Percentiles rank a stretch among this genome's conserved stretches.
Evolutionary conservation across 2,113 vertebrate species (phyloP).

Genomic region (Triplophysa rosa): DNA sequence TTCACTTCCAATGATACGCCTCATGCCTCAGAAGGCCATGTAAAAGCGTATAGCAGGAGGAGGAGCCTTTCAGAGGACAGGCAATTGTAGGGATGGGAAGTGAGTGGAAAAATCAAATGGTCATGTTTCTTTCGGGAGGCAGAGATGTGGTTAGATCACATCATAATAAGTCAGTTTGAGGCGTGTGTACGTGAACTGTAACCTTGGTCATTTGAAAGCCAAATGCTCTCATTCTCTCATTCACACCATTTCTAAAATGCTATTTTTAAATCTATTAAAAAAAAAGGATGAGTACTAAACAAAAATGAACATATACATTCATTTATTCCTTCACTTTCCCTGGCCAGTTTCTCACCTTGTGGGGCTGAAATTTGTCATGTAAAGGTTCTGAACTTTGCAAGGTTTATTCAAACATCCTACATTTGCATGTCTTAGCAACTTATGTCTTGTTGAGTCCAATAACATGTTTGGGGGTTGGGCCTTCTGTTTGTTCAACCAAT

Average conservation of each 20-base stretch:
- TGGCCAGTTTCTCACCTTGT: not conserved
- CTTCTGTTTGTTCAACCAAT: no score
- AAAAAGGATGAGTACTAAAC: not conserved
- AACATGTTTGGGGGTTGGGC: no score
- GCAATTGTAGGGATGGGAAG: constrained; percentile 71
- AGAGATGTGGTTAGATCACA: constrained; percentile 71
- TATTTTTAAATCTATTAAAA: not conserved
- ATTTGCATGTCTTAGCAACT: no score
- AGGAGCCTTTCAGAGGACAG: constrained; percentile 66
- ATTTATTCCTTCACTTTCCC: not conserved
- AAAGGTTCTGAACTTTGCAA: no score
- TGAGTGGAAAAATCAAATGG: constrained; percentile 68
- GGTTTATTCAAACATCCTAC: no score
- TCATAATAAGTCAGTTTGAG: constrained; percentile 75
- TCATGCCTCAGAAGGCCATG: constrained; percentile 71
- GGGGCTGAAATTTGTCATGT: not conserved
- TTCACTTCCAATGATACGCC: constrained; percentile 81
- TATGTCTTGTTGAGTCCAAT: no score
- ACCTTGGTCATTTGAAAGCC: not conserved
- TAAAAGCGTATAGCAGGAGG: not conserved
- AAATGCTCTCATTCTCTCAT: not conserved
- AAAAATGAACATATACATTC: not conserved
- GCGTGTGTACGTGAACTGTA: constrained; percentile 2
- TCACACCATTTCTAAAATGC: not conserved
- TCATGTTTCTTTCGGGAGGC: constrained; percentile 75